Conservation (phyloP, 2,888 invertebrate species). For the Phaonia tiefii region DNA sequence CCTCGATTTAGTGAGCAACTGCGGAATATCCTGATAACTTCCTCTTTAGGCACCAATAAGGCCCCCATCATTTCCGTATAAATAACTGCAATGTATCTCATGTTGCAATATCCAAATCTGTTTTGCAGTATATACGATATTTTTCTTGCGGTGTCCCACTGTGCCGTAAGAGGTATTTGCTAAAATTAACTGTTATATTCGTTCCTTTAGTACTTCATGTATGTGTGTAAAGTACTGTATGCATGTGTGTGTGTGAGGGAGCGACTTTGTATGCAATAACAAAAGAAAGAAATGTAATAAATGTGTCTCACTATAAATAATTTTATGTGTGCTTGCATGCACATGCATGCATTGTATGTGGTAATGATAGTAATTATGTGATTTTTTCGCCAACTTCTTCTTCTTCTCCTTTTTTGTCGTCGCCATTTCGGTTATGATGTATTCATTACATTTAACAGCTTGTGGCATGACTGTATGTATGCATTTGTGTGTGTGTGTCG, state of each 20-base stretch:
- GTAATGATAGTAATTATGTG: slow-evolving; percentile 60
- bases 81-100: no score
- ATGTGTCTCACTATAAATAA: slow-evolving; percentile 52
- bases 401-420: slow-evolving; percentile 19
- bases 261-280: slow-evolving; percentile 31
- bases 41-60: no score
- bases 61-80: no score
- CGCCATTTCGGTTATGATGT: slow-evolving; percentile 51
- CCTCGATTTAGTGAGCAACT: no score
- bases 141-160: background rate
- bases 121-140: no score
- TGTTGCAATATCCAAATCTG: no score
- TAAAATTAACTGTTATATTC: slow-evolving; percentile 36
- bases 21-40: no score
- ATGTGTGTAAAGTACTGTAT: no score
- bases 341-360: slow-evolving; percentile 41
- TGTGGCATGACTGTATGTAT: slow-evolving; percentile 44
- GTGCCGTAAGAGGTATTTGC: slow-evolving; percentile 23
- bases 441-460: slow-evolving; percentile 59
- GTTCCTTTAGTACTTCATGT: background rate
- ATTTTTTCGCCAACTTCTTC: slow-evolving; percentile 8
- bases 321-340: slow-evolving; percentile 11
- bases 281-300: slow-evolving; percentile 40
- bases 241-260: background rate
- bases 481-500: slow-evolving; percentile 8